These are phyloP conservation scores for Eilema sororculum DNA, from an alignment of 2,888 invertebrate species.

Conservation along the genomic window DNA sequence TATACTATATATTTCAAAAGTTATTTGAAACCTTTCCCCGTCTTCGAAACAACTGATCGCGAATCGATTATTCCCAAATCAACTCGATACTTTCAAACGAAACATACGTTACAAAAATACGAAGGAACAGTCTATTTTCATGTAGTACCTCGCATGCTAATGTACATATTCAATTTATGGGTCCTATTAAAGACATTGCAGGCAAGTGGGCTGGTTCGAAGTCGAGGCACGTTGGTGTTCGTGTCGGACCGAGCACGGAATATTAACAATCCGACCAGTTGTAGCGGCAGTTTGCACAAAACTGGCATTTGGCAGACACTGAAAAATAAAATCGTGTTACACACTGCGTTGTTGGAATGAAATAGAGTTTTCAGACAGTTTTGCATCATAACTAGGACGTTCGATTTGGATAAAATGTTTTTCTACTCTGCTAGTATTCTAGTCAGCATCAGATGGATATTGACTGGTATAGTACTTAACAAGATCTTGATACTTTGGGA, in stretches of 20 bases:
- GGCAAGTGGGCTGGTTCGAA: constrained; percentile 50
- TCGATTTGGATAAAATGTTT: constrained; percentile 3
- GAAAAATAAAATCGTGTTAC: constrained; percentile 65
- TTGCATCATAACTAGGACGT: constrained; percentile 42
- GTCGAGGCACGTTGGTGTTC: constrained; percentile 57
- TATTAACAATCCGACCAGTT: constrained; percentile 65
- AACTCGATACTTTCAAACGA: not conserved
- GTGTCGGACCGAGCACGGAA: constrained; percentile 64
- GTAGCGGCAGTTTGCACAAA: constrained; percentile 61
- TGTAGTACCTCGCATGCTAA: constrained; percentile 61
- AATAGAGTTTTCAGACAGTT: constrained; percentile 53
- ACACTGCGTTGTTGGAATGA: constrained; percentile 53
- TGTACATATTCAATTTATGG: constrained; percentile 78
- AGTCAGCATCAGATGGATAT: too few species aligned
- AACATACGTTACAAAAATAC: constrained; percentile 19
- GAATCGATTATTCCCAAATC: not conserved
- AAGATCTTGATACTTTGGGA: too few species aligned
- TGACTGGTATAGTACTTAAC: too few species aligned
- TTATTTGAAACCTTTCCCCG: not conserved
- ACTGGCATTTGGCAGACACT: constrained; percentile 72
- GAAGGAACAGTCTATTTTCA: constrained; percentile 44
- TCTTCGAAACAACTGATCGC: not conserved
- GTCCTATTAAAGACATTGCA: constrained; percentile 78
- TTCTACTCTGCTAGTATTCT: not conserved
- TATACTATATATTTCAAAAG: too few species aligned